Conservation (phyloP, 1,140 invertebrate species). For the Hydropsyche tenuis region DNA sequence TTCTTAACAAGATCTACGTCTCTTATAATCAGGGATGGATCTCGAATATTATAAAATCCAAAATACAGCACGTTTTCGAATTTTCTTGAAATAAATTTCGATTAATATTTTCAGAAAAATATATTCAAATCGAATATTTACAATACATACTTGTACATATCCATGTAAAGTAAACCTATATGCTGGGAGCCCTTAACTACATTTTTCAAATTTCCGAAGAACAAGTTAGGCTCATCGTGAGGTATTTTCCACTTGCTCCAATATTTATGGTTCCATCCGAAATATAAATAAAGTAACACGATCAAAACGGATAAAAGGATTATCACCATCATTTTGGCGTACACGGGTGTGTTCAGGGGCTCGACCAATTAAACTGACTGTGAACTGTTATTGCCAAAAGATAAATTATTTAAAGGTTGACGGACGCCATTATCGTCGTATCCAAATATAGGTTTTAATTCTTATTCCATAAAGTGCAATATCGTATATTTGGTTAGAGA, state of each 20-base stretch:
- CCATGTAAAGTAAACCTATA: conserved; percentile 30
- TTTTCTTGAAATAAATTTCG: conserved; percentile 30
- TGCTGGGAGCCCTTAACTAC: conserved; percentile 25
- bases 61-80: conserved; percentile 43
- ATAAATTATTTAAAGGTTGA: no score
- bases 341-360: no score
- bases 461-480: no score
- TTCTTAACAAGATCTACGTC: conserved; percentile 61
- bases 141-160: conserved; percentile 42
- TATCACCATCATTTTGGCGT: background rate
- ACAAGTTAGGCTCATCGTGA: conserved; percentile 41
- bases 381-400: no score
- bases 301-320: conserved; percentile 3
- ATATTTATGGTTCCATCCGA: conserved; percentile 47
- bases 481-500: no score
- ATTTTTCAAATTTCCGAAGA: conserved; percentile 48
- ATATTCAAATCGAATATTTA: background rate
- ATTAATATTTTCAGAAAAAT: background rate
- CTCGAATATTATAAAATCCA: conserved; percentile 55
- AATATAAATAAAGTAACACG: conserved; percentile 29
- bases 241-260: conserved; percentile 50
- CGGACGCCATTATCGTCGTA: no score
- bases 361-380: no score
- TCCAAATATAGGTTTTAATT: no score
- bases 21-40: conserved; percentile 59